Evolutionary conservation across 2,888 invertebrate species (phyloP), one percentile per base, ranked within the genome.

Genomic region (Zaprionus lineosus): DNA sequence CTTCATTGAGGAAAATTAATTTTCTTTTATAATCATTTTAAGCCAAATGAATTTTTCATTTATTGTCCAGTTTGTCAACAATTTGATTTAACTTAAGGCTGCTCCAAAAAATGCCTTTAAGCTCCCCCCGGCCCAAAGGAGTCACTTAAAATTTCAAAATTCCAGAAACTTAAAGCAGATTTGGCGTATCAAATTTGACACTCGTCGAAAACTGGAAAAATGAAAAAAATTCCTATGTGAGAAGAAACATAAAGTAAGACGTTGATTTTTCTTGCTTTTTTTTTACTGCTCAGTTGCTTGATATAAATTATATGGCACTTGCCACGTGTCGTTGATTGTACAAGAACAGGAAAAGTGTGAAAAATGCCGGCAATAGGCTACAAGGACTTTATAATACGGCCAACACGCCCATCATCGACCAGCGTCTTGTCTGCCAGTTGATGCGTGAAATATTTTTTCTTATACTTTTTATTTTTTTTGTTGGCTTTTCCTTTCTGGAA

Each of bases 301-400:
- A 57, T 84, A 74, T 64, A 82, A 81, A 84, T 81, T 81, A 81
- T 81, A 74, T 74, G 82, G 78, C 78, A 71, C 66, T 78, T 75
- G 75, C 75, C 84, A 81, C 81, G 81, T 81, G 81, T 81, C 81
- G 66, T 48, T 81, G 84, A 81, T 81, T 81, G 81, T 68, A 33
- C 60, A 61, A 47, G 59, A 57, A 40, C 43, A 64, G 46, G 34
- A 7, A 58, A 82, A 82, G 82, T 82, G 82, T 82, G 82, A 84
- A 82, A 84, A 76, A 82, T 79, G 61, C 71, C 74, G 61, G 77
- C 59, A 70, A 65, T 60, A 44, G 51, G 57, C 47, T 43, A 64
- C 62, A 76, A 84, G 82, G 76, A 84, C 76, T 82, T 68, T 66
- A 81, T 81, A 82, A 84, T 82, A 74, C 58, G 65, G 57, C 41